phyloP scores from a whole-genome alignment of 2,888 invertebrate genomes.

The Xanthorhoe designata region DNA sequence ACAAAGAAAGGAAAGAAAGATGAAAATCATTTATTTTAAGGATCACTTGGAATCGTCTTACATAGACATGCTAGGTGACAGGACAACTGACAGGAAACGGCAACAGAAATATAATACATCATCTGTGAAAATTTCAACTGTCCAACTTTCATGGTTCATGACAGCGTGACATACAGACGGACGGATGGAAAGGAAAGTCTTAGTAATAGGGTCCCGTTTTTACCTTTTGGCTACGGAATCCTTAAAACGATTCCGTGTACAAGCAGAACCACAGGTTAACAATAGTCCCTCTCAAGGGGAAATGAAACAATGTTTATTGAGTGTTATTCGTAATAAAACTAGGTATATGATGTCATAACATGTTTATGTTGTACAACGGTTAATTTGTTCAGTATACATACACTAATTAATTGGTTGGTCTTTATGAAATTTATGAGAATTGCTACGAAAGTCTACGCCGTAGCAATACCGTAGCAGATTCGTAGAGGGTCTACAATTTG shows the following conservation, averaged over 20 bases:
- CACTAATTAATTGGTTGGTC: slow-evolving; percentile 17
- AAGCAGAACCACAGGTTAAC: neutral
- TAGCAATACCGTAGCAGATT: slow-evolving; percentile 8
- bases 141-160: too few relatives aligned
- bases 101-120: too few relatives aligned
- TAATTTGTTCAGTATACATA: slow-evolving; percentile 21
- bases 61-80: too few relatives aligned
- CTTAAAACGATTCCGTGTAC: neutral
- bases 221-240: too few relatives aligned
- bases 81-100: too few relatives aligned
- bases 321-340: slow-evolving; percentile 16
- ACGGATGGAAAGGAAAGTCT: too few relatives aligned
- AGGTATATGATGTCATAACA: slow-evolving; percentile 23
- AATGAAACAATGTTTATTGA: neutral
- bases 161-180: too few relatives aligned
- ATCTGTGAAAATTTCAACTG: too few relatives aligned
- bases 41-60: too few relatives aligned
- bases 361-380: slow-evolving; percentile 16
- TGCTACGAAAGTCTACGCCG: slow-evolving; percentile 8
- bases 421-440: slow-evolving; percentile 5
- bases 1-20: too few relatives aligned
- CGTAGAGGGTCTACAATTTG: neutral
- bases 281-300: neutral
- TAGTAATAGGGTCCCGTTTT: too few relatives aligned
- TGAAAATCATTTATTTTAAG: too few relatives aligned